Evolutionary conservation across 2,113 vertebrate genomes (phyloP).

Genomic region (Charina bottae): DNA sequence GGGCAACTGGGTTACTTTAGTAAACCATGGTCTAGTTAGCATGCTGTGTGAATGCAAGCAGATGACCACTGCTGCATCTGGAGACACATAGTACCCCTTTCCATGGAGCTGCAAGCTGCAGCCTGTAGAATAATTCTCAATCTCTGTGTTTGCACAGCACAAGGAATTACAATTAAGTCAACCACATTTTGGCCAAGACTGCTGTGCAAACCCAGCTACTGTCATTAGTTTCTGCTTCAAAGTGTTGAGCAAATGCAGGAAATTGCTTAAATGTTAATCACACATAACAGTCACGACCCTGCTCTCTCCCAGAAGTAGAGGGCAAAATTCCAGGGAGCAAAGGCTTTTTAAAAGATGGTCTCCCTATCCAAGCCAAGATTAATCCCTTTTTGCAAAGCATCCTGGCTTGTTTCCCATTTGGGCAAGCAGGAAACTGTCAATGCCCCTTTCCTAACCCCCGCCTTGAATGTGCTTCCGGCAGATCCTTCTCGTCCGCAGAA

Average conservation of each 20-base stretch:
- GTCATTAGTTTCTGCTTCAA: neutral
- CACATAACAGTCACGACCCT: neutral
- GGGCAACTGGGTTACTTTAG: neutral
- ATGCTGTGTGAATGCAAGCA: neutral
- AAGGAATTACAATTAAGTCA: neutral
- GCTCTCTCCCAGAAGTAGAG: neutral
- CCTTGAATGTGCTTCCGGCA: neutral
- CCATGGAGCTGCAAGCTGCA: neutral
- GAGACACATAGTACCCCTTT: too few relatives aligned
- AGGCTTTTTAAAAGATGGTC: neutral
- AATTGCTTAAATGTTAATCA: neutral
- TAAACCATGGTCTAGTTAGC: neutral
- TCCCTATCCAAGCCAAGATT: neutral
- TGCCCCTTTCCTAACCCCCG: neutral
- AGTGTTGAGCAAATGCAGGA: neutral
- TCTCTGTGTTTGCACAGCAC: neutral
- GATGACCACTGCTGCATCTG: neutral
- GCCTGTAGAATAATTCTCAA: neutral
- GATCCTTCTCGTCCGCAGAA: neutral
- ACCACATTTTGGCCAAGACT: neutral
- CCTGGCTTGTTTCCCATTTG: neutral
- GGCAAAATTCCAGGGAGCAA: neutral
- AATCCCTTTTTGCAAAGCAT: neutral
- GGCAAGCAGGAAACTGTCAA: neutral
- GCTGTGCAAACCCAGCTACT: neutral